Percentiles rank a stretch among this genome's conserved stretches.
Evolutionary conservation across 2,797 vertebrate genomes (phyloP).

Genomic region (Erethizon dorsatum): DNA sequence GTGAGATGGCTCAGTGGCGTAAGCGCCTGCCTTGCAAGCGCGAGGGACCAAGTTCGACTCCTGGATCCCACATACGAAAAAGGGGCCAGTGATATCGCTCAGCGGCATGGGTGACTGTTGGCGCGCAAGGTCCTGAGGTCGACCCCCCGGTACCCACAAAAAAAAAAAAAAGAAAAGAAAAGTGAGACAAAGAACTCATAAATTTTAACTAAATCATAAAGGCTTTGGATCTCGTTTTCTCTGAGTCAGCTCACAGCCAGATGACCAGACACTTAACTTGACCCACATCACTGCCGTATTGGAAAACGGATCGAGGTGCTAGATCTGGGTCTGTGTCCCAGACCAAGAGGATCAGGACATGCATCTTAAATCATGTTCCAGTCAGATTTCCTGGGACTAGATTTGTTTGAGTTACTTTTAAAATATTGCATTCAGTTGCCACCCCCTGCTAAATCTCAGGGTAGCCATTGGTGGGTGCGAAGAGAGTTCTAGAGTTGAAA

Average conservation of each 20-base stretch:
- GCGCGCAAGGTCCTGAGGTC: too few relatives aligned
- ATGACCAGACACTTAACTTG: neutral
- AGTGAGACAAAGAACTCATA: slow-evolving; percentile 31
- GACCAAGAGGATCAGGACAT: neutral
- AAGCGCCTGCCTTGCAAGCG: too few relatives aligned
- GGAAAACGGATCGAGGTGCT: neutral
- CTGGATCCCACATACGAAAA: too few relatives aligned
- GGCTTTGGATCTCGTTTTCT: neutral
- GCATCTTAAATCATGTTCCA: neutral
- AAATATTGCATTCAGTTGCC: neutral
- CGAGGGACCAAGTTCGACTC: too few relatives aligned
- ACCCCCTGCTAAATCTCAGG: neutral
- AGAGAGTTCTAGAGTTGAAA: neutral
- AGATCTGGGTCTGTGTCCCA: neutral
- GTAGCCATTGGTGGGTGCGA: neutral
- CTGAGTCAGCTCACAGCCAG: neutral
- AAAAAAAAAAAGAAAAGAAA: neutral
- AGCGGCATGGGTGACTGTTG: too few relatives aligned
- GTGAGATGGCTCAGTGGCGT: too few relatives aligned
- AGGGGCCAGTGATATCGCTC: too few relatives aligned
- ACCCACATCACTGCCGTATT: neutral
- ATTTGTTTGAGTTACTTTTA: neutral
- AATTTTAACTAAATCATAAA: slow-evolving; percentile 27
- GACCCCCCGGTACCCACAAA: too few relatives aligned
- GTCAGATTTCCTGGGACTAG: neutral